These are phyloP conservation scores for Carabus problematicus DNA, from an alignment of 2,888 invertebrate genomes.

Conservation along the genomic window DNA sequence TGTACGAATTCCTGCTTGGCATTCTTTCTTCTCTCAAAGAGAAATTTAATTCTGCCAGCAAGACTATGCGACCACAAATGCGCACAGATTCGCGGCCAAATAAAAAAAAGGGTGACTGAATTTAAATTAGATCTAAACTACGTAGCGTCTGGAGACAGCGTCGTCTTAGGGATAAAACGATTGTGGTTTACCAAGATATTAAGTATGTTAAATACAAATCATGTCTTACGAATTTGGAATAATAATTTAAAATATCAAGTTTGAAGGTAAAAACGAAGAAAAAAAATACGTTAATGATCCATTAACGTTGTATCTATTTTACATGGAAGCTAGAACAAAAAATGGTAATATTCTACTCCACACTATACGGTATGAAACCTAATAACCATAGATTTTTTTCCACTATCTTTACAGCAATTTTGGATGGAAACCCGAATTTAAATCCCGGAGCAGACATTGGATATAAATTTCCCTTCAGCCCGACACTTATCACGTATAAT, in stretches of 20 bases:
- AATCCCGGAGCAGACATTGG: slow-evolving; percentile 26
- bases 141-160: slow-evolving; percentile 7
- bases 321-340: too few species aligned
- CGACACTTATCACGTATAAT: slow-evolving; percentile 31
- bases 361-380: too few species aligned
- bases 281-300: too few species aligned
- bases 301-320: too few species aligned
- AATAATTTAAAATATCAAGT: too few species aligned
- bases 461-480: slow-evolving; percentile 28
- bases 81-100: slow-evolving; percentile 28
- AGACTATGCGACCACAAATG: neutral
- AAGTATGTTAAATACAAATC: too few species aligned
- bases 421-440: slow-evolving; percentile 22
- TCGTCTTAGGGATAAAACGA: neutral
- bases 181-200: too few species aligned
- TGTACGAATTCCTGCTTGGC: slow-evolving; percentile 15
- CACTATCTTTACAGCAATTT: neutral
- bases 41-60: slow-evolving; percentile 36
- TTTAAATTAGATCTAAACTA: slow-evolving; percentile 34
- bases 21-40: slow-evolving; percentile 33
- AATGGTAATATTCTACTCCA: too few species aligned
- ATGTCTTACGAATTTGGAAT: too few species aligned
- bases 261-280: too few species aligned
- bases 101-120: slow-evolving; percentile 35
- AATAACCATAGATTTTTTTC: too few species aligned